These are phyloP conservation scores for Geothlypis trichas DNA, from an alignment of 2,113 vertebrate genomes.

Conservation along the genomic window DNA sequence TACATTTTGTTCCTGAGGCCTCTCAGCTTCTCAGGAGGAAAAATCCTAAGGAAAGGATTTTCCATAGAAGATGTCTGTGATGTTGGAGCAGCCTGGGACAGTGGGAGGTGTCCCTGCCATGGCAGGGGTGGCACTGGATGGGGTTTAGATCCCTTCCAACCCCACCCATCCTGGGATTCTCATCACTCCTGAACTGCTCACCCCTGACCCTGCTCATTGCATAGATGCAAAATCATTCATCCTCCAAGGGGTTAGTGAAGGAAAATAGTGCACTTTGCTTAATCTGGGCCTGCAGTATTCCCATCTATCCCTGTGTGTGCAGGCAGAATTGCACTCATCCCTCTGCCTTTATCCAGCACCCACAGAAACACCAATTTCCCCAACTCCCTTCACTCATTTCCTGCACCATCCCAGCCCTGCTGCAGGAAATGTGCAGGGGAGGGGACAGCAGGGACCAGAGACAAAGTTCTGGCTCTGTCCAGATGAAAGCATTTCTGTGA, in stretches of 20 bases:
- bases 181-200: not conserved
- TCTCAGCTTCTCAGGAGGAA: too few relatives aligned
- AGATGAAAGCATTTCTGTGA: not conserved
- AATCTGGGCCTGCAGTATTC: not conserved
- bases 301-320: not conserved
- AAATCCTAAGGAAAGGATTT: too few relatives aligned
- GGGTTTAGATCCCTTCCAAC: fast-evolving
- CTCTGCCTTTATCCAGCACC: not conserved
- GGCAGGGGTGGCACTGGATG: not conserved
- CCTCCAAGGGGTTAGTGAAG: not conserved
- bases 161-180: not conserved
- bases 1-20: too few relatives aligned
- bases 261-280: not conserved
- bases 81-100: not conserved
- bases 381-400: not conserved
- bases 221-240: not conserved
- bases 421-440: not conserved
- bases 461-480: not conserved
- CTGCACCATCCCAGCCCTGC: not conserved
- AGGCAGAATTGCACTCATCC: not conserved
- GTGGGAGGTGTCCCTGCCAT: not conserved
- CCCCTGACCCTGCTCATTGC: not conserved
- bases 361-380: not conserved
- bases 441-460: not conserved
- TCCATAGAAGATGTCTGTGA: too few relatives aligned